A percentile compares a stretch with the other conserved stretches of the same genome.
Conservation (phyloP, 2,797 vertebrate species). For the Graptemys geographica region DNA sequence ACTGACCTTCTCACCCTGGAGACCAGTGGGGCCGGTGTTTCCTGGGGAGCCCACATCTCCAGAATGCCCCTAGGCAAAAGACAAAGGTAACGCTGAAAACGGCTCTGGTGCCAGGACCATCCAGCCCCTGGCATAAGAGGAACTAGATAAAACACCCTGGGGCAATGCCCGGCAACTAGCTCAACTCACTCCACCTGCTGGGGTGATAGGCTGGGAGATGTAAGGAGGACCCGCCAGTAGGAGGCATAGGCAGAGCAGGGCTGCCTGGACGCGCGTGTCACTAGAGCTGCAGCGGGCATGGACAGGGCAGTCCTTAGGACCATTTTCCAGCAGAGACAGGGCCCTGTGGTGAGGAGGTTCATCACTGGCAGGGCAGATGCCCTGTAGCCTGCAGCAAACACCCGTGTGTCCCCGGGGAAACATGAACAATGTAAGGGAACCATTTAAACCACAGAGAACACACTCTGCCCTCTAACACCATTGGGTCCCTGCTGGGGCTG, state of each 20-base stretch:
- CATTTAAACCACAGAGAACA: background rate
- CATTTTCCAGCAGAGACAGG: background rate
- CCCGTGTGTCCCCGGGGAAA: background rate
- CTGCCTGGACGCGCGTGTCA: background rate
- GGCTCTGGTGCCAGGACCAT: background rate
- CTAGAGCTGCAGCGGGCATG: background rate
- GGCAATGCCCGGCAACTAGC: background rate
- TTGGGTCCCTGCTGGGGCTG: background rate
- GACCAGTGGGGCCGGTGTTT: background rate
- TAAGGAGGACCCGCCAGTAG: background rate
- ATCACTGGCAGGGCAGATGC: background rate
- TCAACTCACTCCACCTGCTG: background rate
- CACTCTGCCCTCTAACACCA: background rate
- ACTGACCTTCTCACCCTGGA: constrained; percentile 12
- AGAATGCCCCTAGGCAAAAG: background rate
- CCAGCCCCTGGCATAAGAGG: background rate
- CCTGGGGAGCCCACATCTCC: background rate
- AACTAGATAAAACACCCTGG: background rate
- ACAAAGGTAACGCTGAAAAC: background rate
- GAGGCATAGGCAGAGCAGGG: background rate
- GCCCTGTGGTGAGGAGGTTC: background rate
- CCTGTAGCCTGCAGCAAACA: background rate
- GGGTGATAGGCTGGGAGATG: background rate
- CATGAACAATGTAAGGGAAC: background rate
- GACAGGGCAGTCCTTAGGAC: background rate